Evolutionary conservation across 2,797 vertebrate species (phyloP), one percentile per base, ranked within the genome.

Genomic region (Aldrovandia affinis): DNA sequence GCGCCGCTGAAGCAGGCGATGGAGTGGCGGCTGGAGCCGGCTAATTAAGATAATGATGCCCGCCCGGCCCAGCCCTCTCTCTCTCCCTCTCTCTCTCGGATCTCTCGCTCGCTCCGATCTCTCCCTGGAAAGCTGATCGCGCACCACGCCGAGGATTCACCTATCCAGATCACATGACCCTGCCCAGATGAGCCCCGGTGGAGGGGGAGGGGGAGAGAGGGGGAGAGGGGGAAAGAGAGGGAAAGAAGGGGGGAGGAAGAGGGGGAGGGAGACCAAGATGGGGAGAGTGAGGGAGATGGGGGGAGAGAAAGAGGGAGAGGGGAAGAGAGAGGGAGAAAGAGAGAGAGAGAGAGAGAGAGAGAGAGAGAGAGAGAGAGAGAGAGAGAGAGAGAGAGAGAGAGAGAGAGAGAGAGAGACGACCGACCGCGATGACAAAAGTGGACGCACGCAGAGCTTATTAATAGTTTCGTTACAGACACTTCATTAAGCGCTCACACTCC

Each of bases 41-140:
- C 25, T 85, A 83, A 85, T 68, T 57, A 85, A 65, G 81, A 77
- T 85, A 42, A 85, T 78, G 75, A 81, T 55, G 52, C 47, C 82
- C 50, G 57, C 30, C 36, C 25, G 30, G 57, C 44, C 59, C 55
- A 39, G 25, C 50, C 82, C 33, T 28, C 63, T 39, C 47, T 2
- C 54, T 42, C 70, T 75, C 55, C 15, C 55, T 50, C 47, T 10
- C 47, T 10, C 47, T 8, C 59, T n/a, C 59, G 59, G 33, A 3
- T 50, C 81, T n/a, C 61, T 36, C 33, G 28, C 82, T 44, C 25
- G 42, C 30, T 39, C 2, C 54, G 18, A 54, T 75, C 25, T 15
- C 12, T 80, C 52, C 36, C 65, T 20, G 36, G 57, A 36, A 3
- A 70, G 75, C 20, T 70, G 81, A 79, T 81, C 42, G 20, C 12